A percentile compares a stretch with the other conserved stretches of the same genome.
phyloP scores from a whole-genome alignment of 1,140 invertebrate genomes.

The Argopecten irradians region DNA sequence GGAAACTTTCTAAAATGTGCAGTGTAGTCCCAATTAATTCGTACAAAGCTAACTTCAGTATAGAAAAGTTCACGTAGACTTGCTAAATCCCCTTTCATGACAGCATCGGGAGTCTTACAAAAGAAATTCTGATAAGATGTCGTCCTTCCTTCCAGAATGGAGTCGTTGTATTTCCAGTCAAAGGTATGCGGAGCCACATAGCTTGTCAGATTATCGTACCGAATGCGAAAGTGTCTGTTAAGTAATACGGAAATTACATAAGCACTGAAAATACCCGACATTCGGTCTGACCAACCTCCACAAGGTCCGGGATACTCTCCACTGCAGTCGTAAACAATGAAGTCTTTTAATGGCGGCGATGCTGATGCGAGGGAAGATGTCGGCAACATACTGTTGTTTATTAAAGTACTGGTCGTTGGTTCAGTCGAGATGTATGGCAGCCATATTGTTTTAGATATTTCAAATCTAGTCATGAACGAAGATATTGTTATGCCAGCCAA shows the following conservation, averaged over 20 bases:
- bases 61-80: background rate
- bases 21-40: background rate
- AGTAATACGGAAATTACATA: conserved; percentile 10
- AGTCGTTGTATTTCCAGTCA: background rate
- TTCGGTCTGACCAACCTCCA: background rate
- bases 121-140: background rate
- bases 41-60: background rate
- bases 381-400: background rate
- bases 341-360: background rate
- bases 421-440: background rate
- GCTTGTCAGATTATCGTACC: background rate
- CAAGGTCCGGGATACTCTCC: background rate
- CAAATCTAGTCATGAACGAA: background rate
- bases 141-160: background rate
- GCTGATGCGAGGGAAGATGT: background rate
- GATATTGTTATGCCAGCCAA: background rate
- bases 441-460: background rate
- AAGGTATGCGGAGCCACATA: background rate
- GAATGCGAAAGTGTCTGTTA: background rate
- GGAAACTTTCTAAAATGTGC: background rate
- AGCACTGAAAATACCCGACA: background rate
- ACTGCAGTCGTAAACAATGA: background rate
- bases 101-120: background rate
- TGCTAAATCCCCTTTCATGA: background rate
- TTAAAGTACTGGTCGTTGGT: background rate